phyloP scores from a whole-genome alignment of 2,113 vertebrate species.

The Apodemus sylvaticus region DNA sequence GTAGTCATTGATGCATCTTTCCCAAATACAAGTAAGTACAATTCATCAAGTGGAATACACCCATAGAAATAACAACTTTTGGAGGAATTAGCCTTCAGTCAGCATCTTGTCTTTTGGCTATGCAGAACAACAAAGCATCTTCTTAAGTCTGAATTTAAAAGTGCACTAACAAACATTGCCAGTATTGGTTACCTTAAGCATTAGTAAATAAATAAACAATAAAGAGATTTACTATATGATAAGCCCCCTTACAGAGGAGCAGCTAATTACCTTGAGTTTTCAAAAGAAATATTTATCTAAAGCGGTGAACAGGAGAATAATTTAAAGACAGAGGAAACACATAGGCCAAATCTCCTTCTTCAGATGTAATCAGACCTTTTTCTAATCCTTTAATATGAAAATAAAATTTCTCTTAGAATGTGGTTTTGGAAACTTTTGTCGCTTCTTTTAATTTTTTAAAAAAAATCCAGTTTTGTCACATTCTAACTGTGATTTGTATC shows the following conservation, averaged over 20 bases:
- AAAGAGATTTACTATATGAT: conserved; percentile 57
- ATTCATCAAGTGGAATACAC: background rate
- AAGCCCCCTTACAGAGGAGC: conserved; percentile 57
- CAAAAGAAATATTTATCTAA: conserved; percentile 71
- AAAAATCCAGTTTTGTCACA: background rate
- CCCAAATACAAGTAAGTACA: background rate
- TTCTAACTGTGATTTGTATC: conserved; percentile 57
- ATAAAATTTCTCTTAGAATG: conserved; percentile 2
- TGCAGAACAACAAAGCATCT: conserved; percentile 27
- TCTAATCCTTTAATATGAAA: conserved; percentile 5
- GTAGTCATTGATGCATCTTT: background rate
- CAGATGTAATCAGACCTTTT: conserved; percentile 23
- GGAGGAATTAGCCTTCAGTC: background rate
- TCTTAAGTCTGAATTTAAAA: conserved; percentile 56
- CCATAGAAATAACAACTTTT: background rate
- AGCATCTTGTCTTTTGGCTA: conserved; percentile 24
- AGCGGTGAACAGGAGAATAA: conserved; percentile 53
- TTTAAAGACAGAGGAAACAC: conserved; percentile 45
- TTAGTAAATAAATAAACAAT: conserved; percentile 68
- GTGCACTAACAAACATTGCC: conserved; percentile 37
- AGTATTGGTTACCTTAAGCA: conserved; percentile 45
- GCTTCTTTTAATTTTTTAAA: background rate
- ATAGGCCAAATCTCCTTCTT: background rate
- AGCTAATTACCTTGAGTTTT: conserved; percentile 71
- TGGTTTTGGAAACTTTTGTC: conserved; percentile 32